phyloP scores from a whole-genome alignment of 2,113 vertebrate species.

The Alexandromys fortis region DNA sequence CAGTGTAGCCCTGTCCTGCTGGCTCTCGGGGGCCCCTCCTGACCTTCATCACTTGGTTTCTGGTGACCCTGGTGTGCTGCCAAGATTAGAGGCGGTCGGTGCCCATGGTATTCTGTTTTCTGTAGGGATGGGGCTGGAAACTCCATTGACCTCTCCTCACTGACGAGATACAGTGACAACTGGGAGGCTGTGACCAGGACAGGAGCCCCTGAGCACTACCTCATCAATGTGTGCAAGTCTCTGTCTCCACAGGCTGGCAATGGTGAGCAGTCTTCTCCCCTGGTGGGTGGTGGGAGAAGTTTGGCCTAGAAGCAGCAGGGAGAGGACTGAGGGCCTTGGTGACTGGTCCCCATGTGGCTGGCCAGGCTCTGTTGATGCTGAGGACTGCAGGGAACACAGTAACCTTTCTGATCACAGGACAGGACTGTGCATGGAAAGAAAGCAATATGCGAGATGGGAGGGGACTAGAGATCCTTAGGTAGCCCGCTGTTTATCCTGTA shows the following conservation, averaged over 20 bases:
- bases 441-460: background rate
- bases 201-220: slow-evolving; percentile 84
- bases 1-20: no score
- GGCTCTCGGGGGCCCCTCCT: no score
- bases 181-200: slow-evolving; percentile 89
- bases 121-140: slow-evolving; percentile 90
- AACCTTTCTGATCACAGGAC: background rate
- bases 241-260: slow-evolving; percentile 90
- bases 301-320: background rate
- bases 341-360: no score
- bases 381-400: background rate
- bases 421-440: accelerated
- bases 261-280: slow-evolving; percentile 69
- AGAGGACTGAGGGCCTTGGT: no score
- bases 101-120: accelerated
- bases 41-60: background rate
- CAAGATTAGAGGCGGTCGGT: background rate
- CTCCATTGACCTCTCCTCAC: slow-evolving; percentile 93
- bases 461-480: accelerated
- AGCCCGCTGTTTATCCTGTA: accelerated
- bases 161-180: slow-evolving; percentile 90
- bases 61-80: background rate
- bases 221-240: slow-evolving; percentile 96
- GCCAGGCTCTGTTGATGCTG: background rate
- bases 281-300: background rate